Percentiles rank a stretch among this genome's conserved stretches.
Evolutionary conservation across 2,888 invertebrate species (phyloP).

Genomic region (Calliphora vomitoria): DNA sequence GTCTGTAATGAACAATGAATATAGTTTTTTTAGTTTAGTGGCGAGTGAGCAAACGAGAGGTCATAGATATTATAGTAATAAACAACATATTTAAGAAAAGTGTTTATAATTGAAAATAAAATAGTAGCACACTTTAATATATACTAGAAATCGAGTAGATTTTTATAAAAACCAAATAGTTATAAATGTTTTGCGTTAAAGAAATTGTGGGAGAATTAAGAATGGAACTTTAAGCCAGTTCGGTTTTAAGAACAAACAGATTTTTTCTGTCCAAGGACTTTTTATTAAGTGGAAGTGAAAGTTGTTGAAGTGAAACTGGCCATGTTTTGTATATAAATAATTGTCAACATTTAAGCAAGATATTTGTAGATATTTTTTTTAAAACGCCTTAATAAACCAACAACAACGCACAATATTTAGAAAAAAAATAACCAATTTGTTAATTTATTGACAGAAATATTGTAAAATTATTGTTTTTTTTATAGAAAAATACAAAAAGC

Average conservation of each 20-base stretch:
- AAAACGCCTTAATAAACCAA: constrained; percentile 40
- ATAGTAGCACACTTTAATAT: not conserved
- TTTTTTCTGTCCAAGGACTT: constrained; percentile 54
- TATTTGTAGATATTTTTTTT: not conserved
- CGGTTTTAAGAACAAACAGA: not conserved
- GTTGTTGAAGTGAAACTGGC: not conserved
- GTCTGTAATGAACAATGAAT: constrained; percentile 43
- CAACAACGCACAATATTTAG: constrained; percentile 57
- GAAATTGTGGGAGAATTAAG: not conserved
- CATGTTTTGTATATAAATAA: constrained; percentile 1
- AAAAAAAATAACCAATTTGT: not conserved
- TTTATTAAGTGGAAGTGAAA: constrained; percentile 38
- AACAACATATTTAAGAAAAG: constrained; percentile 17
- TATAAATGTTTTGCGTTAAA: not conserved
- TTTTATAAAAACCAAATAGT: not conserved
- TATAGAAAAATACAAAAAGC: not conserved
- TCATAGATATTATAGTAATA: constrained; percentile 42
- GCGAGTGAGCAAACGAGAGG: constrained; percentile 72
- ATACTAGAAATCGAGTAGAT: not conserved
- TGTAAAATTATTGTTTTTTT: not conserved
- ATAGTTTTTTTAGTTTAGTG: constrained; percentile 68
- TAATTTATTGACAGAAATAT: not conserved
- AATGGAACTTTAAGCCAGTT: not conserved
- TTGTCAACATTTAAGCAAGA: not conserved
- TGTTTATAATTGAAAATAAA: not conserved